Evolutionary conservation across 37 sponge, comb jelly and placozoan genomes (phyloP).

Genomic region (Halichondria panicea): DNA sequence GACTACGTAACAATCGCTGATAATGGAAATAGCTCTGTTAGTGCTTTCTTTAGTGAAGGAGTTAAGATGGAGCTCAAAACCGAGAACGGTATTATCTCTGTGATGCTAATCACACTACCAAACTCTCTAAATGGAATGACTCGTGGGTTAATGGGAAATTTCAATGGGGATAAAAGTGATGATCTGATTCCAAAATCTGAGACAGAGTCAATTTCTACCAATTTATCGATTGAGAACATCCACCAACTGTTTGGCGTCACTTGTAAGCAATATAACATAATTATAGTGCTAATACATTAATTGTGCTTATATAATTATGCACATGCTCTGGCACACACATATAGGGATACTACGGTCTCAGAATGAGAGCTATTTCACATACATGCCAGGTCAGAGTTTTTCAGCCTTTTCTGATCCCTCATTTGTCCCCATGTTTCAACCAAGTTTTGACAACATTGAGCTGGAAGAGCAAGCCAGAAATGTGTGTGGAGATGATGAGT

Average conservation of each 20-base stretch:
- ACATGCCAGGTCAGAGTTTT: conserved; percentile 34
- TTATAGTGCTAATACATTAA: not conserved
- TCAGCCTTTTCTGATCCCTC: conserved; percentile 40
- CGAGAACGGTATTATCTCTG: conserved; percentile 35
- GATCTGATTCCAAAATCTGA: conserved; percentile 47
- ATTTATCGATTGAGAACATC: conserved; percentile 22
- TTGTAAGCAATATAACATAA: conserved; percentile 27
- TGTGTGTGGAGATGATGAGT: conserved; percentile 35
- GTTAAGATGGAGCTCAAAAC: conserved; percentile 21
- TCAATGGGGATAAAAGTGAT: conserved; percentile 60
- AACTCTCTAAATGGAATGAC: conserved; percentile 9
- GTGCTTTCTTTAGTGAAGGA: conserved; percentile 40
- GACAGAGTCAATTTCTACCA: conserved; percentile 8
- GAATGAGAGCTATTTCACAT: conserved; percentile 51
- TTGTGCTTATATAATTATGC: not conserved
- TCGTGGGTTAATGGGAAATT: conserved; percentile 63
- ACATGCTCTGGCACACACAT: too few species aligned
- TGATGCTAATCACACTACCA: conserved; percentile 29
- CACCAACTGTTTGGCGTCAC: conserved; percentile 53
- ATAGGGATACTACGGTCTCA: conserved; percentile 52
- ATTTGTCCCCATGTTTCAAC: conserved; percentile 44
- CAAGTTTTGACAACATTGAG: conserved; percentile 37
- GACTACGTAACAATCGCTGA: conserved; percentile 26
- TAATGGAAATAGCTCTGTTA: conserved; percentile 18
- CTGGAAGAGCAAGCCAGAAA: conserved; percentile 46